Conservation (phyloP, 2,113 vertebrate species). For the Dascyllus trimaculatus region DNA sequence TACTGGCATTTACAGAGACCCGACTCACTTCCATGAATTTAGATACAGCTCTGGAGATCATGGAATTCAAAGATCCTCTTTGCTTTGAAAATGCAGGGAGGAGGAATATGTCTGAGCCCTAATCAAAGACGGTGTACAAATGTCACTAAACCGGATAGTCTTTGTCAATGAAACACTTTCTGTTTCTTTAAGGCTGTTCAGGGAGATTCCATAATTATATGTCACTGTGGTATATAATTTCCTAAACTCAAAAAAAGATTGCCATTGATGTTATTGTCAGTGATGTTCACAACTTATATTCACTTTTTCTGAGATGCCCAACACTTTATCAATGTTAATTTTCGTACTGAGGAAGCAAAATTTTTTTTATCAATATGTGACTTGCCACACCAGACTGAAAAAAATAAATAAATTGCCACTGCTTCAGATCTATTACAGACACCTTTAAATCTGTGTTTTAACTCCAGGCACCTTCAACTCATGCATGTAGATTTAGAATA, state of each 20-base stretch:
- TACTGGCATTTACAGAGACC: conserved; percentile 2
- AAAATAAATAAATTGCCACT: no score
- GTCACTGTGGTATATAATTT: not conserved
- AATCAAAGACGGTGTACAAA: not conserved
- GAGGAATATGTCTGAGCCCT: no score
- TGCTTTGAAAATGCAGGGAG: not conserved
- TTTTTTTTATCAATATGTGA: no score
- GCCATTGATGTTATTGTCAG: not conserved
- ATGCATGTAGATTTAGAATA: no score
- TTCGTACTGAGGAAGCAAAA: no score
- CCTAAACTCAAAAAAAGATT: not conserved
- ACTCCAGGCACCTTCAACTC: no score
- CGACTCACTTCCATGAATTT: not conserved
- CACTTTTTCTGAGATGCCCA: no score
- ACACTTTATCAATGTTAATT: no score
- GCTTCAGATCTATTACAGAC: no score
- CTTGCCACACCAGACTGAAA: no score
- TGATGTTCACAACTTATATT: no score
- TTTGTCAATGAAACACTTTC: not conserved
- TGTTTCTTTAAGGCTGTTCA: not conserved
- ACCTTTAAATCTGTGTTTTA: no score
- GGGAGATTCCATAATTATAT: not conserved
- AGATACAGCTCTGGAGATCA: not conserved
- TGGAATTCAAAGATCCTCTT: not conserved
- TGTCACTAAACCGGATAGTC: not conserved